Base-by-base conservation (phyloP, 2,113 vertebrate genomes). In the Menidia beryllina region DNA sequence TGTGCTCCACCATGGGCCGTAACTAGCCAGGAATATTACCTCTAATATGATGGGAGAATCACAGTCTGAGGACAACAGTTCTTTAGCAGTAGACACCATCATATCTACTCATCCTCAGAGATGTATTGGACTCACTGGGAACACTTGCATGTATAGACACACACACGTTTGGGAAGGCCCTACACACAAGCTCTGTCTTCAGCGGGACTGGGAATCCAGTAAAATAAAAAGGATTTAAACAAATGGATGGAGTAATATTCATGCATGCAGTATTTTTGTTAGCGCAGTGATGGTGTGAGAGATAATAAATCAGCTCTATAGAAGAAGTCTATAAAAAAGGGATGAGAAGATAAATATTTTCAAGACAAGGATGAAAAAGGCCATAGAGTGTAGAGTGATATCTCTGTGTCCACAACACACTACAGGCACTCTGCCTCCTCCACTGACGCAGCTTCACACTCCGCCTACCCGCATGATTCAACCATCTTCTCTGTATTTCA, bases 41-140 rank as follows among this genome's bases (percentile, higher is more conserved):
- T 19, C 72, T 81, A 77, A 84, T 51, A 56, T 60, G 56, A 82
- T 81, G 43, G 72, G 79, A 70, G 75, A 84, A 77, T 77, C 86
- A 84, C 56, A 68, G 81, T 87, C 81, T 55, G 83, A 82, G 81
- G 80, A 91, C 77, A 84, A 82, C 83, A 59, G 78, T 80, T 81
- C 69, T 76, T 90, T 89, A 91, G 79, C 15, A 77, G 80, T 73
- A 58, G 57, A 91, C 81, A 70, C 87, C 91, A 90, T 92, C 91
- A 92, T 60, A 88, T 75, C 58, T 0, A 25, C 61, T 92, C 78
- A 91, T 75, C 54, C 72, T 92, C 86, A 91, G 53, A 80, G 45
- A 61, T 58, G 75, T 71, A 77, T 60, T 50, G 79, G 20, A 72
- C 27, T 59, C 53, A 60, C 27, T 55, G 61, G 23, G 69, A 72